phyloP scores from a whole-genome alignment of 2,113 vertebrate genomes.

The Colinus virginianus region DNA sequence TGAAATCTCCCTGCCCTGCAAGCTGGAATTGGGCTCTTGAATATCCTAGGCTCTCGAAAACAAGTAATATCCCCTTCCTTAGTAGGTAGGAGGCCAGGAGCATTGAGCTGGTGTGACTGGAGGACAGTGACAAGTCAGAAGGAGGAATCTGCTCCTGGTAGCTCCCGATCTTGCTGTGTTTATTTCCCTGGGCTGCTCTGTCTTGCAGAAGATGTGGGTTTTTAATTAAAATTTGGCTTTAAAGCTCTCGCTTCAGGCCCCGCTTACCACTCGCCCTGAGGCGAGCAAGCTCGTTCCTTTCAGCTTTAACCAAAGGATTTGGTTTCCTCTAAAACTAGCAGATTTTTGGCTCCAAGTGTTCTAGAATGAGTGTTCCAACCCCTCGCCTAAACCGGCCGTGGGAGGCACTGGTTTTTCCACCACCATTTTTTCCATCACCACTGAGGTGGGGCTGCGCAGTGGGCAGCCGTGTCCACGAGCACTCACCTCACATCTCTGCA shows the following conservation, averaged over 20 bases:
- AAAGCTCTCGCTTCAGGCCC: neutral
- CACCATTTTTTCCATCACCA: neutral
- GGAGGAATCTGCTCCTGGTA: neutral
- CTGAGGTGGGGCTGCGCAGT: fast-evolving
- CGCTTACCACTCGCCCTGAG: neutral
- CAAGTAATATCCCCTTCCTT: neutral
- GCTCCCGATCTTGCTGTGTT: neutral
- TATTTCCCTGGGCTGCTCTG: neutral
- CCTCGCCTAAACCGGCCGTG: neutral
- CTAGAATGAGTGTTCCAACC: neutral
- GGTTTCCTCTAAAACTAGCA: neutral
- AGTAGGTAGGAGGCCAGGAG: neutral
- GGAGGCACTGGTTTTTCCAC: neutral
- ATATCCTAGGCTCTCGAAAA: neutral
- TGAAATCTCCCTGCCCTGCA: neutral
- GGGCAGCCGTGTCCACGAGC: neutral
- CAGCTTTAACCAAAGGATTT: neutral
- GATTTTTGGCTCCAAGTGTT: neutral
- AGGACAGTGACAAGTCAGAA: neutral
- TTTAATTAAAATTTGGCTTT: neutral
- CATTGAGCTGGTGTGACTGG: neutral
- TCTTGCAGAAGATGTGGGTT: neutral
- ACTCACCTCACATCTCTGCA: neutral
- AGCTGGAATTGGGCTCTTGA: neutral
- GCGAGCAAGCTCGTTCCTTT: neutral